Percentiles rank a stretch among this genome's conserved stretches.
Conservation (phyloP, 2,888 invertebrate species). For the Synergus japonicus region DNA sequence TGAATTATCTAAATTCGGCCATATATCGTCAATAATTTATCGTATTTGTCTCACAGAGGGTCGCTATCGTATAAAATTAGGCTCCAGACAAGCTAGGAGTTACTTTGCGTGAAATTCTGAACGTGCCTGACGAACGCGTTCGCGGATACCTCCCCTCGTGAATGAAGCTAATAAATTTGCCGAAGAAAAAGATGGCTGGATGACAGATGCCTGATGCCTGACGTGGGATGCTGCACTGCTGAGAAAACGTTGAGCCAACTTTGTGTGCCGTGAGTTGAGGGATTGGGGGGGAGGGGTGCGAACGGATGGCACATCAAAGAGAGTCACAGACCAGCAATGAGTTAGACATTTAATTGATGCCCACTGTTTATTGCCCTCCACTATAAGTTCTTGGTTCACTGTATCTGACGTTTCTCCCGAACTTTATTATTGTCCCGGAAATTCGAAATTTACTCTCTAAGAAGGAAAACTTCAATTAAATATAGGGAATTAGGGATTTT, state of each 20-base stretch:
- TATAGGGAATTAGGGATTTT: background rate
- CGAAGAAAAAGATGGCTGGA: constrained; percentile 72
- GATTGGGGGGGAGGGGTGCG: background rate
- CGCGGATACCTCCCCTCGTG: constrained; percentile 45
- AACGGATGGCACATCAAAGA: constrained; percentile 55
- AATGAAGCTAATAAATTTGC: constrained; percentile 72
- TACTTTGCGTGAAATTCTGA: constrained; percentile 35
- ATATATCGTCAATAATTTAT: constrained; percentile 33
- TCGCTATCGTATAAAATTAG: constrained; percentile 37
- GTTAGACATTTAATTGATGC: constrained; percentile 55
- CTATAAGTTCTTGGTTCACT: constrained; percentile 8
- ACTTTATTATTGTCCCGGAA: constrained; percentile 36
- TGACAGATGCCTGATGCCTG: constrained; percentile 74
- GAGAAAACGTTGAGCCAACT: constrained; percentile 38
- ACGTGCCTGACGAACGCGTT: constrained; percentile 39
- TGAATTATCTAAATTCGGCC: constrained; percentile 38
- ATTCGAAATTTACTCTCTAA: constrained; percentile 13
- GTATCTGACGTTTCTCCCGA: constrained; percentile 26
- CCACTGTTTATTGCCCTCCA: constrained; percentile 50
- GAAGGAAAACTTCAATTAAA: constrained; percentile 23
- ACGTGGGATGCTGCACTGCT: constrained; percentile 59
- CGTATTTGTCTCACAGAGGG: constrained; percentile 20
- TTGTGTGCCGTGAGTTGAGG: constrained; percentile 29
- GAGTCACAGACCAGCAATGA: constrained; percentile 49
- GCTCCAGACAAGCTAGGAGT: constrained; percentile 30